phyloP scores from a whole-genome alignment of 2,888 invertebrate genomes.

The Eilema sororculum region DNA sequence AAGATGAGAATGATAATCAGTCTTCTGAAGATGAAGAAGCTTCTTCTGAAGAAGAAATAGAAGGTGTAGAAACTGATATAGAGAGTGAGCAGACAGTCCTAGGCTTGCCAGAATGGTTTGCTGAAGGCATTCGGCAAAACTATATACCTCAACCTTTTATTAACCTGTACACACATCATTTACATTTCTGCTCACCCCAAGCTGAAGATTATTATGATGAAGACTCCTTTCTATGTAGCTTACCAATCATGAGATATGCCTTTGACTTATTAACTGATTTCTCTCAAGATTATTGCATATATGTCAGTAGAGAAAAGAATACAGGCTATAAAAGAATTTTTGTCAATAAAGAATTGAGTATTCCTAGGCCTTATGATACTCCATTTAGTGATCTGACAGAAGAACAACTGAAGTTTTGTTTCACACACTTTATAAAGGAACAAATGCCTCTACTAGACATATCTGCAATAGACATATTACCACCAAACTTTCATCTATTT shows the following conservation, averaged over 20 bases:
- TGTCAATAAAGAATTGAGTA: slow-evolving; percentile 62
- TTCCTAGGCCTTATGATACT: slow-evolving; percentile 59
- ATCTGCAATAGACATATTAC: slow-evolving; percentile 75
- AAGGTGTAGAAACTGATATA: slow-evolving; percentile 37
- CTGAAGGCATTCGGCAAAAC: slow-evolving; percentile 87
- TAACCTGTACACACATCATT: slow-evolving; percentile 89
- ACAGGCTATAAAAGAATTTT: slow-evolving; percentile 65
- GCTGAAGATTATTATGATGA: slow-evolving; percentile 89
- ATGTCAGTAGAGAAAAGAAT: slow-evolving; percentile 73
- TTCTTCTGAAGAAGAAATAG: slow-evolving; percentile 51
- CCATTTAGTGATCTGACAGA: slow-evolving; percentile 63
- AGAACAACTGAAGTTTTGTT: slow-evolving; percentile 67
- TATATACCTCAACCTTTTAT: slow-evolving; percentile 89
- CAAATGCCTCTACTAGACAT: slow-evolving; percentile 73
- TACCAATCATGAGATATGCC: slow-evolving; percentile 88
- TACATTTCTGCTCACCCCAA: slow-evolving; percentile 90
- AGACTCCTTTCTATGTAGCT: slow-evolving; percentile 87
- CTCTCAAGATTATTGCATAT: slow-evolving; percentile 66
- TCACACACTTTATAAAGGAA: slow-evolving; percentile 81
- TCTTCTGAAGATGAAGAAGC: slow-evolving; percentile 41
- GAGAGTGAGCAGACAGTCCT: slow-evolving; percentile 57
- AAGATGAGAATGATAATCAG: slow-evolving; percentile 38
- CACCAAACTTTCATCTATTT: slow-evolving; percentile 87
- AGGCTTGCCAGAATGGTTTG: slow-evolving; percentile 88
- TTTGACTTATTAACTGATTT: slow-evolving; percentile 83